Percentiles rank a stretch among this genome's conserved stretches.
These are phyloP conservation scores for Oscheius myriophilus DNA, from an alignment of 2,888 invertebrate genomes.

Conservation along the genomic window DNA sequence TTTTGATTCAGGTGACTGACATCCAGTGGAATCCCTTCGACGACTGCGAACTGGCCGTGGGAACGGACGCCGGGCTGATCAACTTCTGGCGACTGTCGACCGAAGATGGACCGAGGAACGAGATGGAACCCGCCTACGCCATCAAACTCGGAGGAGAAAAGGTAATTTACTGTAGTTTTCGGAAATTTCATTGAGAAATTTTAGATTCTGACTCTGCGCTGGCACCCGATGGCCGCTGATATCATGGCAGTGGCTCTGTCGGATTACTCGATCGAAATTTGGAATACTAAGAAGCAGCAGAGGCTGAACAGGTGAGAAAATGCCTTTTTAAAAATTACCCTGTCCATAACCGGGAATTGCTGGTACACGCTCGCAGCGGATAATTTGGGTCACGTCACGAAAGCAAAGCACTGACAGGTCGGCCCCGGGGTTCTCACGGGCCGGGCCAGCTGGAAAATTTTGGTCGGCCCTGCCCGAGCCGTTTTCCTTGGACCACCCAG, in stretches of 20 bases:
- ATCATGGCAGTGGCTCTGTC: slow-evolving; percentile 88
- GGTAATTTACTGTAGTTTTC: no score
- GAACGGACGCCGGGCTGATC: slow-evolving; percentile 80
- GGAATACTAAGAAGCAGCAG: slow-evolving; percentile 35
- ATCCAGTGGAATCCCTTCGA: slow-evolving; percentile 94
- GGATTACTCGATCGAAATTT: slow-evolving; percentile 74
- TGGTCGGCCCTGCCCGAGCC: no score
- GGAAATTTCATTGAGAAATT: no score
- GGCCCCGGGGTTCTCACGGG: no score
- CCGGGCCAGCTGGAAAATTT: no score
- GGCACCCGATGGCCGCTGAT: slow-evolving; percentile 87
- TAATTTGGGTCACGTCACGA: no score
- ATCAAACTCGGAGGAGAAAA: slow-evolving; percentile 57
- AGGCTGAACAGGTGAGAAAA: slow-evolving; percentile 19
- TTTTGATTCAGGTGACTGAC: slow-evolving; percentile 75
- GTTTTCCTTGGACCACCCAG: no score
- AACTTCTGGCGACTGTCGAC: slow-evolving; percentile 47
- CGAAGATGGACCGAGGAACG: slow-evolving; percentile 46
- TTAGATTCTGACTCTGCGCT: slow-evolving; percentile 88
- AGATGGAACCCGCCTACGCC: slow-evolving; percentile 48
- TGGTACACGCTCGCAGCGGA: no score
- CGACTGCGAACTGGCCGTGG: slow-evolving; percentile 81
- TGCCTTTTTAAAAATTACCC: neutral
- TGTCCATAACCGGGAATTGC: no score
- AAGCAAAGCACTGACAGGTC: no score